Conservation (phyloP, 1,140 invertebrate species). For the Nebria ingens region DNA sequence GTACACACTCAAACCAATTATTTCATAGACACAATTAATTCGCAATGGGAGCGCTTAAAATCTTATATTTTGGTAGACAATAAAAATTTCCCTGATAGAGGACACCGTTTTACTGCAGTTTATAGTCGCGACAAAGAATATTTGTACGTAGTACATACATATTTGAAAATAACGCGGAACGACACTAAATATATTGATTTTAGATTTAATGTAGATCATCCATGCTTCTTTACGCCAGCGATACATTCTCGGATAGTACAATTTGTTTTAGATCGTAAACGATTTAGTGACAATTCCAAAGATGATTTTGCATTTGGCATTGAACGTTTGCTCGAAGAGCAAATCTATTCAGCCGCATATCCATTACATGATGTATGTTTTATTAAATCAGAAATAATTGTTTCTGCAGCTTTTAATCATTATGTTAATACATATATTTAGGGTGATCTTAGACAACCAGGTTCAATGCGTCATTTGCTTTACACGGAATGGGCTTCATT, state of each 20-base stretch:
- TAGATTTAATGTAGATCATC: conserved; percentile 72
- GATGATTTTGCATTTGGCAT: conserved; percentile 76
- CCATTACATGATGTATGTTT: conserved; percentile 79
- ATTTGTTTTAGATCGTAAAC: conserved; percentile 82
- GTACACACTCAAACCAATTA: conserved; percentile 48
- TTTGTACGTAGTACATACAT: conserved; percentile 54
- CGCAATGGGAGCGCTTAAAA: conserved; percentile 46
- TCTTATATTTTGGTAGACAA: conserved; percentile 52
- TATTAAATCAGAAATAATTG: conserved; percentile 11
- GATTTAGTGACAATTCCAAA: conserved; percentile 51
- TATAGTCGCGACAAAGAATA: conserved; percentile 82
- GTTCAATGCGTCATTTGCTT: conserved; percentile 63
- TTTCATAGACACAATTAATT: conserved; percentile 49
- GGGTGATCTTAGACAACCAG: conserved; percentile 57
- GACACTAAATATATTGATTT: conserved; percentile 22
- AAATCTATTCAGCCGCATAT: conserved; percentile 74
- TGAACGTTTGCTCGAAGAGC: conserved; percentile 65
- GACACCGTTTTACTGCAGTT: conserved; percentile 66
- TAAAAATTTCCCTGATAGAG: conserved; percentile 55
- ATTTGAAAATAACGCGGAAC: conserved; percentile 13
- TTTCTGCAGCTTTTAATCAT: background rate
- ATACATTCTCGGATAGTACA: conserved; percentile 81
- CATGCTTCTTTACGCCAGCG: conserved; percentile 76
- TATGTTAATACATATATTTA: conserved; percentile 33
- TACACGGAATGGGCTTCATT: conserved; percentile 80